A percentile compares a stretch with the other conserved stretches of the same genome.
phyloP scores from a whole-genome alignment of 2,888 invertebrate species.

The Mythimna ferrago region DNA sequence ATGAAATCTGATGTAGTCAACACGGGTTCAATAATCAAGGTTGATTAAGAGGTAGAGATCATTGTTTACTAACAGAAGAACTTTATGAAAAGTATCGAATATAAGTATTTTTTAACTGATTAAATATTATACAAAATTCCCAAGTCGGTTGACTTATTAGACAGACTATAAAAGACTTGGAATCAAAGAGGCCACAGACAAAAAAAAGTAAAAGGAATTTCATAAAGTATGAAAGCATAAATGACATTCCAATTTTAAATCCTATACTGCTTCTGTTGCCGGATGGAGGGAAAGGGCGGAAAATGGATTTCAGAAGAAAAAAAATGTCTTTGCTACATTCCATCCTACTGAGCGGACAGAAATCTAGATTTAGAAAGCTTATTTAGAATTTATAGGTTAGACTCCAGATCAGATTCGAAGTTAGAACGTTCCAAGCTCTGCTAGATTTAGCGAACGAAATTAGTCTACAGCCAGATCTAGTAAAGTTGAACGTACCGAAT shows the following conservation, averaged over 20 bases:
- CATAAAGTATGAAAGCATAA: constrained; percentile 1
- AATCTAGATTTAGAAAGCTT: constrained; percentile 6
- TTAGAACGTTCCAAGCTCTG: background rate
- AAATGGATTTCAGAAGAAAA: constrained; percentile 13
- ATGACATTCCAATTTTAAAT: constrained; percentile 27
- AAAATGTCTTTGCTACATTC: background rate
- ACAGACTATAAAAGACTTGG: background rate
- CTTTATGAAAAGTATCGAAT: too few relatives aligned
- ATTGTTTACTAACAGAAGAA: too few relatives aligned
- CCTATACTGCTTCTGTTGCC: background rate
- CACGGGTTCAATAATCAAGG: too few relatives aligned
- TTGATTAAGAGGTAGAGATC: too few relatives aligned
- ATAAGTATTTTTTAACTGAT: too few relatives aligned
- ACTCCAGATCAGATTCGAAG: constrained; percentile 7
- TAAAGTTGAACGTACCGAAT: constrained; percentile 1
- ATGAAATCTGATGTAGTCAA: too few relatives aligned
- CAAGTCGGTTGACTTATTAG: too few relatives aligned
- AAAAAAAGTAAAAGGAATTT: background rate
- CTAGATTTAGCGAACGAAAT: background rate
- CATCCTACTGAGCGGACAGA: background rate
- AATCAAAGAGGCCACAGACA: background rate
- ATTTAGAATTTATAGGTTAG: constrained; percentile 24
- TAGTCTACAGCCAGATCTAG: background rate
- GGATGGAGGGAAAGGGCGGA: background rate
- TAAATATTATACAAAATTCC: too few relatives aligned